phyloP scores from a whole-genome alignment of 2,113 vertebrate species.

The Peromyscus polionotus region DNA sequence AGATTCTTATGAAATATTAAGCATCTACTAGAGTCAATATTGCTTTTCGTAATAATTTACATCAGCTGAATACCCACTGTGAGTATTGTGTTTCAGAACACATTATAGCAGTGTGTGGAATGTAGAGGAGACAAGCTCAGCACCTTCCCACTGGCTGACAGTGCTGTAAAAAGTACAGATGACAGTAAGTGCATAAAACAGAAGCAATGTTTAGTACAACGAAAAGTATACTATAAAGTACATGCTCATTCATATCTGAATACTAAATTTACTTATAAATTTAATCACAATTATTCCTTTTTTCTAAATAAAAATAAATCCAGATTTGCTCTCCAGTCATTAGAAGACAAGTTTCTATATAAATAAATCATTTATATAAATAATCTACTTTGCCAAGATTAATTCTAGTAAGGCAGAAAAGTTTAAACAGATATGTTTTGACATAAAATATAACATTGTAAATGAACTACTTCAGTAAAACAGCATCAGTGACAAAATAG shows the following conservation, averaged over 20 bases:
- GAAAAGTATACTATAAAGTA: background rate
- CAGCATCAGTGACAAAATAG: background rate
- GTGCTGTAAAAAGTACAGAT: background rate
- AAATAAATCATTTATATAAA: slow-evolving; percentile 22
- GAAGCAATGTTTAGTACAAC: background rate
- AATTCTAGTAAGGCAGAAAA: background rate
- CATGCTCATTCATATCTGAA: background rate
- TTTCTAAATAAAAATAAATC: slow-evolving; percentile 32
- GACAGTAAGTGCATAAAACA: background rate
- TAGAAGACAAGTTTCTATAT: background rate
- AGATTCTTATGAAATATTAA: slow-evolving; percentile 67
- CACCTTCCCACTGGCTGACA: background rate
- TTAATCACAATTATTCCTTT: slow-evolving; percentile 25
- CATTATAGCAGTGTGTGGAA: background rate
- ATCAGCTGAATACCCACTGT: slow-evolving; percentile 10
- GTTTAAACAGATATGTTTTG: background rate
- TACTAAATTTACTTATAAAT: slow-evolving; percentile 4
- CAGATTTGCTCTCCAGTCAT: background rate
- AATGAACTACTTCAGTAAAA: slow-evolving; percentile 20
- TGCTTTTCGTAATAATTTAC: slow-evolving; percentile 48
- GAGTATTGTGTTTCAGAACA: background rate
- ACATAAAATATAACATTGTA: background rate
- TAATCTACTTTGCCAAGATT: slow-evolving; percentile 21
- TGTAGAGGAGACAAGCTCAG: background rate
- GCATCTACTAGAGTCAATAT: slow-evolving; percentile 30